Base-by-base conservation (phyloP, 1,140 invertebrate genomes). In the Drosophila micromelanica region DNA sequence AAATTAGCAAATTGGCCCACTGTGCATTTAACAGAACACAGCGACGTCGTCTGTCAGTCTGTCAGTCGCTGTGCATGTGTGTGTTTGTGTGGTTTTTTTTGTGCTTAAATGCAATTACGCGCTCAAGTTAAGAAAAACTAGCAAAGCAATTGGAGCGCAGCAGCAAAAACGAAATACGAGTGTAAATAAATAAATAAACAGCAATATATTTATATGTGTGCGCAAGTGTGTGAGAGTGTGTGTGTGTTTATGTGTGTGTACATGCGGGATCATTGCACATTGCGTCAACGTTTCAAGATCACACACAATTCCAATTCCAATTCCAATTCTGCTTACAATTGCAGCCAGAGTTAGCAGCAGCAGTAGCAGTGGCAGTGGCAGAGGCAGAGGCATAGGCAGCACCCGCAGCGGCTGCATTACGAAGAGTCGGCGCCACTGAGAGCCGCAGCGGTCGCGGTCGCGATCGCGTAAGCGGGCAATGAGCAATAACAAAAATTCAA, bases 251-350 rank as follows among this genome's bases (percentile, higher is more conserved):
- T 65, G 49, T 70, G 45, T 60, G 68, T 82, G 51, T 80, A 62
- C 70, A 72, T 65, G 73, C 75, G 82, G 82, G 82, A 87, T 87
- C 82, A 87, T 87, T 89, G 84, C 82, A 87, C 76, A 87, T 87
- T 89, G 78, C 84, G 84, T 89, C 82, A 87, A 79, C 79, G 84
- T 89, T 87, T 87, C 82, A 87, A 87, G 82, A 87, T 87, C 82
- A 89, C 75, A 86, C 84, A 80, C 76, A 85, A 82, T 73, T 70
- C 61, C 73, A 73, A 55, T 55, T 48, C 13, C 54, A 67, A 73
- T 65, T 57, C 43, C 35, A 49, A 46, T 63, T 71, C 57, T 71
- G 60, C 38, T 63, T 17, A 37, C 38, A 69, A 45, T 56, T 64
- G 32, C 68, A 56, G 45, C 35, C 32, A 15, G 11, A 52, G 42